Conservation (phyloP, 2,888 invertebrate species). For the Esperia sulphurella region DNA sequence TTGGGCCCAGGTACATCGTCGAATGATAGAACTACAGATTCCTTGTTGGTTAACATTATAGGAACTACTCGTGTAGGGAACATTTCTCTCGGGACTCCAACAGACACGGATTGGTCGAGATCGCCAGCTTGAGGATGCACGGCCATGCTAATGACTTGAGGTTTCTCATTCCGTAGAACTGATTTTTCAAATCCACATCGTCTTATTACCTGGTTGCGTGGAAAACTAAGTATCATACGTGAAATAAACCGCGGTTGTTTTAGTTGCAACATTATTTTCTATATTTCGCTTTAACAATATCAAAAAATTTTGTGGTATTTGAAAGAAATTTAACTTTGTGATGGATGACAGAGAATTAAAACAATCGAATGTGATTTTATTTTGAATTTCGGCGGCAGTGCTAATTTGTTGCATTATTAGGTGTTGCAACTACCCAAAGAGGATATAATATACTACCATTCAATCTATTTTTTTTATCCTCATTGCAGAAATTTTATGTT, state of each 20-base stretch:
- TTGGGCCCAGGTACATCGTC: conserved; percentile 83
- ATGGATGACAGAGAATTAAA: conserved; percentile 15
- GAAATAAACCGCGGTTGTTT: conserved; percentile 33
- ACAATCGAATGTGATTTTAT: conserved; percentile 33
- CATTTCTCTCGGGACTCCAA: conserved; percentile 29
- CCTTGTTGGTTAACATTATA: conserved; percentile 49
- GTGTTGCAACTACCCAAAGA: too few relatives aligned
- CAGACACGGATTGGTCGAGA: conserved; percentile 6
- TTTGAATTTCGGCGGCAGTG: conserved; percentile 37
- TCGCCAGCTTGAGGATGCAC: conserved; percentile 10
- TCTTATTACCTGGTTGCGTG: conserved; percentile 26
- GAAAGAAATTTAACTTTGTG: neutral
- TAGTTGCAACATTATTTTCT: conserved; percentile 33
- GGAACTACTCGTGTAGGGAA: conserved; percentile 49
- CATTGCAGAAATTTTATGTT: too few relatives aligned
- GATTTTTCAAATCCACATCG: conserved; percentile 23
- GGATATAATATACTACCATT: too few relatives aligned
- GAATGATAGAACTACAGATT: conserved; percentile 66
- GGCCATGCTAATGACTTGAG: conserved; percentile 22
- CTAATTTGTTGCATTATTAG: neutral
- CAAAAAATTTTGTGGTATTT: conserved; percentile 16
- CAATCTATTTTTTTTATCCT: too few relatives aligned
- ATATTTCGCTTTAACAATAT: conserved; percentile 13
- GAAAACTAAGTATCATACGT: conserved; percentile 23
- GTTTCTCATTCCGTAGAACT: conserved; percentile 30